Evolutionary conservation across 2,797 vertebrate genomes (phyloP).

Genomic region (Cynopterus sphinx): DNA sequence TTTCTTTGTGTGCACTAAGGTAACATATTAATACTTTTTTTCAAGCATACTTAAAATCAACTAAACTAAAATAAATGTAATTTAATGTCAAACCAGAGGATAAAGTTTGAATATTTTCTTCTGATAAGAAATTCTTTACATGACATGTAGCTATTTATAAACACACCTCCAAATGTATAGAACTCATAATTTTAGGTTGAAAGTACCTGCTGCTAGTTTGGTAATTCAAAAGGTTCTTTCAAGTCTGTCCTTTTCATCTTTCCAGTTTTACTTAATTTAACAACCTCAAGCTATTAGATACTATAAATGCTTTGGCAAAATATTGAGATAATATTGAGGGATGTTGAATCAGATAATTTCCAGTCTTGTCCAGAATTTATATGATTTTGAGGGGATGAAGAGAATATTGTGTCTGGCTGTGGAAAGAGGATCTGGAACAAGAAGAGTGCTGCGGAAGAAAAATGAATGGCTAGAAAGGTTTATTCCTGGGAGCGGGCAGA

Average conservation of each 20-base stretch:
- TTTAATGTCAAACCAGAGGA: neutral
- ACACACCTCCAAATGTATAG: neutral
- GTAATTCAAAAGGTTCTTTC: slow-evolving; percentile 1
- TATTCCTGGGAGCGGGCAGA: neutral
- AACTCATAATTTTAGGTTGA: neutral
- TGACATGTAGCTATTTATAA: neutral
- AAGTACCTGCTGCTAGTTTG: neutral
- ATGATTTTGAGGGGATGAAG: neutral
- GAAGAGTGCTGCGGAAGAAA: neutral
- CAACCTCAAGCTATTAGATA: neutral
- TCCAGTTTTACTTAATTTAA: slow-evolving; percentile 7
- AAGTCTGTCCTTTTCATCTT: neutral
- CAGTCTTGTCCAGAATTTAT: neutral
- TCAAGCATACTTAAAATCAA: slow-evolving; percentile 30
- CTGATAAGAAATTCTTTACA: neutral
- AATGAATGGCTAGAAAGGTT: neutral
- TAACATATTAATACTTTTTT: slow-evolving; percentile 14
- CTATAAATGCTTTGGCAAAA: neutral
- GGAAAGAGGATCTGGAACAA: neutral
- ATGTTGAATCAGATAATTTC: neutral
- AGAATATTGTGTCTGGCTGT: neutral
- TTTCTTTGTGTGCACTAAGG: neutral
- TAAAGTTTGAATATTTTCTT: slow-evolving; percentile 31
- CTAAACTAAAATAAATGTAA: neutral
- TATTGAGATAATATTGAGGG: neutral